Evolutionary conservation across 2,888 invertebrate genomes (phyloP), one percentile per base, ranked within the genome.

Genomic region (Liodrosophila aerea): DNA sequence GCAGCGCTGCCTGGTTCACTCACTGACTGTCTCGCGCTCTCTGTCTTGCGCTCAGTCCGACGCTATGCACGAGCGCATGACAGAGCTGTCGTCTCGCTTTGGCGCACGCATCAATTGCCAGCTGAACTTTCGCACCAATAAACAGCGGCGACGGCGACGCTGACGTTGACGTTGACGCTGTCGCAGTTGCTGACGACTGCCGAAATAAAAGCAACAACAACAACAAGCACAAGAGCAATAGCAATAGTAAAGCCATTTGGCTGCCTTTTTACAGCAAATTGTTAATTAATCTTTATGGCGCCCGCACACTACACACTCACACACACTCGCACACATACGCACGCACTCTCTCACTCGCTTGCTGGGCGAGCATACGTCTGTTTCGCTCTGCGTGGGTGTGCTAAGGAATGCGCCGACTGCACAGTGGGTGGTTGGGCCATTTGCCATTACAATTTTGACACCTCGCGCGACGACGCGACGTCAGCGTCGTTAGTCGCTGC

Each of bases 281-380:
- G 75, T 82, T 86, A 85, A 85, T 85, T 85, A 86, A 87, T 86
- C 86, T 86, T 87, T 82, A 68, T 73, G 64, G 71, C 75, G 70
- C 46, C 47, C 61, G 22, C 18, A 7, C 52, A 41, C 34, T 29
- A 16, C 47, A 13, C 15, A 29, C 29, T 2, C 7, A 7, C 40
- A 31, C 22, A 7, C 39, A 34, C 46, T 13, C 46, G 22, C 18
- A 7, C 56, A 36, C 54, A 40, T 18, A n/a, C 22, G 46, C 29
- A 36, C 46, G 41, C 45, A 33, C 51, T 47, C 22, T 37, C 49
- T 58, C 29, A 18, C 30, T 43, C 43, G 50, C 31, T 30, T 47
- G 29, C 45, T 9, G 12, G 3, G 22, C 22, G n/a, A 22, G 22
- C 22, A 22, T 2, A 2, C 5, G 29, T 39, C 45, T 53, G 1